Evolutionary conservation across 2,113 vertebrate species (phyloP).

Genomic region (Rhodinocichla rosea): DNA sequence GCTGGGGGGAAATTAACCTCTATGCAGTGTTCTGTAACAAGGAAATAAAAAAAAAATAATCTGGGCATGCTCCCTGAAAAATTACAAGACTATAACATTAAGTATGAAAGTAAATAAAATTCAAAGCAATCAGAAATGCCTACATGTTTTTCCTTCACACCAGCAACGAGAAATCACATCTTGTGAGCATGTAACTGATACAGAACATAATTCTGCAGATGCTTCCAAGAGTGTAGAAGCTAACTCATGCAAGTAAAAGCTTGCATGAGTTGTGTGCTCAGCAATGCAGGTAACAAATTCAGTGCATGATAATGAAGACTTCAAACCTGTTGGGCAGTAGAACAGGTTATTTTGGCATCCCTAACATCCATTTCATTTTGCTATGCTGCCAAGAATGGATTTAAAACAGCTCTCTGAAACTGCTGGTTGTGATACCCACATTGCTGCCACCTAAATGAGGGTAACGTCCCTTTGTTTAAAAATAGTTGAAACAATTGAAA

Average conservation of each 20-base stretch:
- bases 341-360: constrained; percentile 4
- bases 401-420: not conserved
- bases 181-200: not conserved
- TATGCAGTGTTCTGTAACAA: not conserved
- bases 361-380: not conserved
- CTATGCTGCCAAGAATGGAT: not conserved
- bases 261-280: not conserved
- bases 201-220: not conserved
- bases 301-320: not conserved
- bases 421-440: not conserved
- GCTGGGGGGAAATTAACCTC: not conserved
- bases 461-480: not conserved
- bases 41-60: not conserved
- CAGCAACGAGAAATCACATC: not conserved
- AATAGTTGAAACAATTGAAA: not conserved
- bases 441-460: not conserved
- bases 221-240: not conserved
- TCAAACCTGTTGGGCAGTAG: not conserved
- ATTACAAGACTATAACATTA: not conserved
- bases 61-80: not conserved
- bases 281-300: not conserved
- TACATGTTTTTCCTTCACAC: not conserved
- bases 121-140: not conserved
- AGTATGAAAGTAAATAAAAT: not conserved
- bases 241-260: not conserved